Conservation (phyloP, 2,113 vertebrate species). For the Gnathonemus echidnorhynchus region DNA sequence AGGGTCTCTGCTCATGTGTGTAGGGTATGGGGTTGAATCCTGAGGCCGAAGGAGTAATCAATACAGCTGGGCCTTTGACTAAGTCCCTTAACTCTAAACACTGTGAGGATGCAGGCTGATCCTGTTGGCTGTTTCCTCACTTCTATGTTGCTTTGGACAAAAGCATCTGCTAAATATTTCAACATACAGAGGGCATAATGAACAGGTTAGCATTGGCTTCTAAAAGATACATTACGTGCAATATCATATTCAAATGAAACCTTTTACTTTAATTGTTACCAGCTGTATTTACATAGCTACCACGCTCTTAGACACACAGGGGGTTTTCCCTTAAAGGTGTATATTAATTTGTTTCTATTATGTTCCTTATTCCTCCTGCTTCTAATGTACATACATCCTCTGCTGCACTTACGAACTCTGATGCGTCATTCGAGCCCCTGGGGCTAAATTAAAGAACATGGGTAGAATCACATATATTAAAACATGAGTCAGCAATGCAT, state of each 20-base stretch:
- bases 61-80: neutral
- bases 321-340: neutral
- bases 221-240: neutral
- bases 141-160: neutral
- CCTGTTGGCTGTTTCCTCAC: neutral
- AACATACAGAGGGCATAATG: neutral
- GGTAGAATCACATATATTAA: neutral
- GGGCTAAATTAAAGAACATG: constrained; percentile 8
- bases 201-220: neutral
- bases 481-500: constrained; percentile 11
- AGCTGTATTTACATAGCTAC: neutral
- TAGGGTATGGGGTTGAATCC: neutral
- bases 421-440: neutral
- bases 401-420: neutral
- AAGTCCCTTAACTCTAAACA: neutral
- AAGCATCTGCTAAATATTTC: neutral
- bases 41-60: neutral
- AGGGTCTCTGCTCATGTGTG: neutral
- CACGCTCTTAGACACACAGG: neutral
- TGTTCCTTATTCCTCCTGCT: neutral
- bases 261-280: neutral
- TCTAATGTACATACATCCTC: neutral
- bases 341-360: neutral
- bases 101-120: neutral
- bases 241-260: neutral